Conservation (phyloP, 1,140 invertebrate species). For the Oreohelix idahoensis region DNA sequence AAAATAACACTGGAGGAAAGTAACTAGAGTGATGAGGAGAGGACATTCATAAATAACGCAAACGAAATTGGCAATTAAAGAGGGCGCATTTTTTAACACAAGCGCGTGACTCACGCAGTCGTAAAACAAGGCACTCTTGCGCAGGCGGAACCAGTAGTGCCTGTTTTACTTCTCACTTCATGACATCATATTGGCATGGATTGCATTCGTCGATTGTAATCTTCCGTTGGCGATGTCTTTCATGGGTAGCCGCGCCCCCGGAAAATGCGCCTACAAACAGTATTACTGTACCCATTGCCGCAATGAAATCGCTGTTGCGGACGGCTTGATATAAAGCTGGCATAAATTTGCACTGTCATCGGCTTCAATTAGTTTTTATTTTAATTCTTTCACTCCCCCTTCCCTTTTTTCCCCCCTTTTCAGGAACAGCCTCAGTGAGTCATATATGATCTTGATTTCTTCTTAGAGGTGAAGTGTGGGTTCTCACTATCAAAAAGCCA, state of each 20-base stretch:
- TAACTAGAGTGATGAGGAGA: not conserved
- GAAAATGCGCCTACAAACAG: not conserved
- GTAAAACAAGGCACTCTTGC: not conserved
- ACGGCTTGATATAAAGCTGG: not conserved
- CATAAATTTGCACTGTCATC: not conserved
- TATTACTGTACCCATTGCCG: not conserved
- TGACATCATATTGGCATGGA: not conserved
- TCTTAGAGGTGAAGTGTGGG: not conserved
- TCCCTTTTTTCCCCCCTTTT: not conserved
- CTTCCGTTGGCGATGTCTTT: not conserved
- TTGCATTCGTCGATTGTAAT: not conserved
- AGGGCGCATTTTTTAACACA: not conserved
- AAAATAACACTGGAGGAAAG: not conserved
- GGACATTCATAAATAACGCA: not conserved
- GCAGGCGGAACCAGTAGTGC: not conserved
- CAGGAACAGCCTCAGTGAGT: not conserved
- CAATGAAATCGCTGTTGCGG: not conserved
- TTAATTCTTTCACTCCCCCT: too few relatives aligned
- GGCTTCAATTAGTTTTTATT: not conserved
- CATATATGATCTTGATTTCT: not conserved
- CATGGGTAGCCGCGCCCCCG: not conserved
- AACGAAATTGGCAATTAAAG: not conserved
- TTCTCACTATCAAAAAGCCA: too few relatives aligned
- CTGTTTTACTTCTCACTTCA: not conserved
- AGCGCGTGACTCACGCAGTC: not conserved